A percentile compares a stretch with the other conserved stretches of the same genome.
Conservation (phyloP, 2,113 vertebrate genomes). For the Callipepla squamata region DNA sequence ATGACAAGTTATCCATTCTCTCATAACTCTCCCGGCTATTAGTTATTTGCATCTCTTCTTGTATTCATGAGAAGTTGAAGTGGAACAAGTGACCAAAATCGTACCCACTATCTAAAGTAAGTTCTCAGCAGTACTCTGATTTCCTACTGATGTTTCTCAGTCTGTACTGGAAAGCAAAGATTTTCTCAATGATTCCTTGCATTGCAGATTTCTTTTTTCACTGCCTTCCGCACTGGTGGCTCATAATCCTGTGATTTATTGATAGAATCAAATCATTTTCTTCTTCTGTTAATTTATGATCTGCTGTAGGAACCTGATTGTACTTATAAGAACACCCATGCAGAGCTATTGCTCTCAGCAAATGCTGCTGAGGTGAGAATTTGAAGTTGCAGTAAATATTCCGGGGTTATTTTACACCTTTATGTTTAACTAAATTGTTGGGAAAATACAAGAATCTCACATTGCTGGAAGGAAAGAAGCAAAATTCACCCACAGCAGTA, state of each 20-base stretch:
- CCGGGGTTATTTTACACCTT: not conserved
- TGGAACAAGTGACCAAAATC: not conserved
- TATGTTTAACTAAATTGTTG: constrained; percentile 26
- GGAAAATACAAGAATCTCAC: not conserved
- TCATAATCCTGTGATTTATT: constrained; percentile 16
- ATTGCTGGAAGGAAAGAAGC: constrained; percentile 20
- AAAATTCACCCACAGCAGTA: not conserved
- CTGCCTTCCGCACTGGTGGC: not conserved
- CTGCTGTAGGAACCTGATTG: not conserved
- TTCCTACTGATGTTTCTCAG: not conserved
- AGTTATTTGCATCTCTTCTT: not conserved
- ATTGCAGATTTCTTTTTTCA: not conserved
- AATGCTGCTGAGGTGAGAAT: not conserved
- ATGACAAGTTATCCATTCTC: not conserved
- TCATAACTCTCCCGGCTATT: not conserved
- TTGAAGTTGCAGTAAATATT: constrained; percentile 15
- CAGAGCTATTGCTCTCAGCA: not conserved
- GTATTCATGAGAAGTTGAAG: no score
- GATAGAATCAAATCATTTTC: constrained; percentile 13
- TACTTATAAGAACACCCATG: constrained; percentile 25
- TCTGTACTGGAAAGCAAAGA: not conserved
- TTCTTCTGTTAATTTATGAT: constrained; percentile 46
- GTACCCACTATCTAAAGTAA: not conserved
- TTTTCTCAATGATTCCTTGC: not conserved
- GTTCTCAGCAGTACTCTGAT: not conserved